Percentiles rank a stretch among this genome's conserved stretches.
phyloP scores from a whole-genome alignment of 2,113 vertebrate species.

The Malurus elegans region DNA sequence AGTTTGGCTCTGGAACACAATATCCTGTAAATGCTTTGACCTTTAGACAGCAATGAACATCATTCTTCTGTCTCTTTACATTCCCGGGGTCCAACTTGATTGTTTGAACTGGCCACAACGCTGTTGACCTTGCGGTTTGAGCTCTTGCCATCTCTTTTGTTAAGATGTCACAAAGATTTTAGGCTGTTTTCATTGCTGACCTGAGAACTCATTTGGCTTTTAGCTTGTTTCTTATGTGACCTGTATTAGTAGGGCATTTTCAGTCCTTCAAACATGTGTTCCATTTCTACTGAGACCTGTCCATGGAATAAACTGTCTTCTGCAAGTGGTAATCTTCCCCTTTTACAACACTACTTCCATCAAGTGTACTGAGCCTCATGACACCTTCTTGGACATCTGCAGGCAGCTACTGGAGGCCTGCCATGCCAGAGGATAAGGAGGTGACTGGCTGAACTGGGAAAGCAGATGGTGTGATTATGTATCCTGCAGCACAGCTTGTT shows the following conservation, averaged over 20 bases:
- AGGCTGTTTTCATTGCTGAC: slow-evolving; percentile 70
- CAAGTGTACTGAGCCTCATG: slow-evolving; percentile 10
- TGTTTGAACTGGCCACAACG: slow-evolving; percentile 70
- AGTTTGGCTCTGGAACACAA: neutral
- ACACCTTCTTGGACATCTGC: slow-evolving; percentile 40
- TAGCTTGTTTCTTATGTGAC: slow-evolving; percentile 48
- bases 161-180: slow-evolving; percentile 75
- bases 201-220: slow-evolving; percentile 66
- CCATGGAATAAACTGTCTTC: neutral
- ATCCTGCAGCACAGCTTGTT: neutral
- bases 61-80: slow-evolving; percentile 44
- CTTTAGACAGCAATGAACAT: neutral
- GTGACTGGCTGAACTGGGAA: neutral
- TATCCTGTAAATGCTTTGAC: slow-evolving; percentile 14
- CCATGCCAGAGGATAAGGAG: slow-evolving; percentile 4
- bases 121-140: slow-evolving; percentile 69
- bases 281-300: neutral
- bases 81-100: slow-evolving; percentile 43
- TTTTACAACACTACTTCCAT: slow-evolving; percentile 30
- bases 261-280: neutral
- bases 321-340: neutral
- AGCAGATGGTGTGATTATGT: neutral
- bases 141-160: slow-evolving; percentile 68
- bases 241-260: neutral
- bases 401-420: slow-evolving; percentile 21